Evolutionary conservation across 2,797 vertebrate genomes (phyloP).

Genomic region (Lacerta bilineata): DNA sequence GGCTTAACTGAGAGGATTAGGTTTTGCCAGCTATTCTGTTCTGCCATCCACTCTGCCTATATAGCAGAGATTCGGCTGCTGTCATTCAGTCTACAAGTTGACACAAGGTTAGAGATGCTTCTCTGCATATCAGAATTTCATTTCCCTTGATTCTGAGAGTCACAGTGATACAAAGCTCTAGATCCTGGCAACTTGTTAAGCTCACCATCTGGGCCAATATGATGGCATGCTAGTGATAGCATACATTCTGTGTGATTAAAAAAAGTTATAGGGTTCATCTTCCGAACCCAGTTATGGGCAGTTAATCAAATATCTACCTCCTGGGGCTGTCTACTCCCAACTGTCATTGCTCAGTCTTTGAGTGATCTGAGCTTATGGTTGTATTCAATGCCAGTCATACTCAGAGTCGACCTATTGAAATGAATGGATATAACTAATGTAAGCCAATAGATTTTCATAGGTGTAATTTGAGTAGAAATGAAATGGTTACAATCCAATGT

Average conservation of each 20-base stretch:
- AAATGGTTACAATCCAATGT: too few relatives aligned
- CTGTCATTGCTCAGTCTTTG: background rate
- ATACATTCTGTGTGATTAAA: background rate
- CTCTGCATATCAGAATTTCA: background rate
- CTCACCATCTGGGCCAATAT: background rate
- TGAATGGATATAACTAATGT: too few relatives aligned
- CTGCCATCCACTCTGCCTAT: background rate
- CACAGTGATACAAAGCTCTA: background rate
- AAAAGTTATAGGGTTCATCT: background rate
- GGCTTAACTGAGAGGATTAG: background rate
- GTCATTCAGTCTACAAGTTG: background rate
- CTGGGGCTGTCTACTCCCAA: background rate
- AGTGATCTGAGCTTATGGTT: too few relatives aligned
- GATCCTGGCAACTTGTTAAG: background rate
- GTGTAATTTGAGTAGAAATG: too few relatives aligned
- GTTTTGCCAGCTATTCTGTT: background rate
- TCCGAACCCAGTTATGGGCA: background rate
- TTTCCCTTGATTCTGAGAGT: background rate
- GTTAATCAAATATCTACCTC: background rate
- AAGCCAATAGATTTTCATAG: too few relatives aligned
- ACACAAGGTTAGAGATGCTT: background rate
- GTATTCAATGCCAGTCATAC: too few relatives aligned
- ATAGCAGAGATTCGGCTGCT: background rate
- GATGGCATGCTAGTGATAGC: background rate
- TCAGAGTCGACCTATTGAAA: too few relatives aligned